phyloP scores from a whole-genome alignment of 2,797 vertebrate genomes.

The Gadopsis marmoratus region DNA sequence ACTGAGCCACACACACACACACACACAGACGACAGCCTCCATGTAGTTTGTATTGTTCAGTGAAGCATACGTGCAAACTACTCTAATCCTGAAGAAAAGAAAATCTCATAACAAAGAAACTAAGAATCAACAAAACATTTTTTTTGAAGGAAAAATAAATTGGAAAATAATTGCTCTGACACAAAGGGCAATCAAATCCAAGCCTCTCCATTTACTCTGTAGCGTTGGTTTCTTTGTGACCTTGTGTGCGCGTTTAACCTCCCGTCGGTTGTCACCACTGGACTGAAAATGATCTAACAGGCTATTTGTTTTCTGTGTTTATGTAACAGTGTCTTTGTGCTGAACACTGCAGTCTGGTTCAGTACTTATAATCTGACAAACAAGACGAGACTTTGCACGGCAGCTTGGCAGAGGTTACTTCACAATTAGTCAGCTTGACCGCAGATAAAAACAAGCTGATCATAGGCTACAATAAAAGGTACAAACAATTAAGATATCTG shows the following conservation, averaged over 20 bases:
- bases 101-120: background rate
- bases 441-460: conserved; percentile 5
- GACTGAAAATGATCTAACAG: background rate
- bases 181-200: too few relatives aligned
- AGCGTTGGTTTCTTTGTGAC: conserved; percentile 1
- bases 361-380: conserved; percentile 20
- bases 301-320: conserved; percentile 26
- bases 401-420: conserved; percentile 4
- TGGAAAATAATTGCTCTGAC: too few relatives aligned
- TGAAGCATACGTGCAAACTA: conserved; percentile 13
- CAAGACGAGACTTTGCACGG: conserved; percentile 24
- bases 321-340: conserved; percentile 29
- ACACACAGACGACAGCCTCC: conserved; percentile 1
- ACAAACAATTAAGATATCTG: background rate
- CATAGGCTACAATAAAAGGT: background rate
- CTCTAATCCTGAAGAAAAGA: background rate
- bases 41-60: background rate
- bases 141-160: background rate
- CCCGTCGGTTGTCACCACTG: background rate
- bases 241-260: background rate
- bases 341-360: background rate
- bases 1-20: conserved; percentile 18
- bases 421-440: conserved; percentile 8
- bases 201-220: background rate
- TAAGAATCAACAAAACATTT: too few relatives aligned